Evolutionary conservation across 1,140 invertebrate genomes (phyloP).

Genomic region (Dreissena rostriformis): DNA sequence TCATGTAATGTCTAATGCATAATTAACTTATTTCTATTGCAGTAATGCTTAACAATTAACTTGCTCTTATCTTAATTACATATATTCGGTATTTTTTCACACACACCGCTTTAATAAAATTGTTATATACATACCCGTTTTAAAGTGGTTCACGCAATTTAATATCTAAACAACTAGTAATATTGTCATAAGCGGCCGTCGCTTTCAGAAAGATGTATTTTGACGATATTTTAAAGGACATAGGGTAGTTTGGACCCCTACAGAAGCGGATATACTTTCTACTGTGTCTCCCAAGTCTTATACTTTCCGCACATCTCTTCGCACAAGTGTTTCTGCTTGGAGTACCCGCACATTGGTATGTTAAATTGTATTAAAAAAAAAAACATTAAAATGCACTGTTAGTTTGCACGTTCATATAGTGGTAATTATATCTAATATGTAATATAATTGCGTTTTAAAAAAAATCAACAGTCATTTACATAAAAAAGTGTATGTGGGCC

Average conservation of each 20-base stretch:
- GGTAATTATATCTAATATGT: no score
- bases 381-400: no score
- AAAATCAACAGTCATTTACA: no score
- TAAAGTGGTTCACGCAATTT: neutral
- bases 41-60: neutral
- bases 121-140: neutral
- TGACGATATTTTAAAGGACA: constrained; percentile 90
- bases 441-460: no score
- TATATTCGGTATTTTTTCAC: neutral
- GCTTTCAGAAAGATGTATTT: constrained; percentile 86
- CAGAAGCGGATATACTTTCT: constrained; percentile 92
- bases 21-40: neutral
- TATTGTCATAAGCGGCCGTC: neutral
- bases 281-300: constrained; percentile 86
- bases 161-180: neutral
- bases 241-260: constrained; percentile 94
- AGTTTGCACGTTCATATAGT: no score
- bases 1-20: neutral
- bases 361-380: neutral
- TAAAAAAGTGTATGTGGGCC: no score
- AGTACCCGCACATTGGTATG: constrained; percentile 37
- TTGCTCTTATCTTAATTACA: neutral
- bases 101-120: neutral
- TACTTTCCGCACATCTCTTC: constrained; percentile 23
- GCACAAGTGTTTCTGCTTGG: constrained; percentile 43